A percentile compares a stretch with the other conserved stretches of the same genome.
These are phyloP conservation scores for Morpho achilles DNA, from an alignment of 2,888 invertebrate genomes.

Conservation along the genomic window DNA sequence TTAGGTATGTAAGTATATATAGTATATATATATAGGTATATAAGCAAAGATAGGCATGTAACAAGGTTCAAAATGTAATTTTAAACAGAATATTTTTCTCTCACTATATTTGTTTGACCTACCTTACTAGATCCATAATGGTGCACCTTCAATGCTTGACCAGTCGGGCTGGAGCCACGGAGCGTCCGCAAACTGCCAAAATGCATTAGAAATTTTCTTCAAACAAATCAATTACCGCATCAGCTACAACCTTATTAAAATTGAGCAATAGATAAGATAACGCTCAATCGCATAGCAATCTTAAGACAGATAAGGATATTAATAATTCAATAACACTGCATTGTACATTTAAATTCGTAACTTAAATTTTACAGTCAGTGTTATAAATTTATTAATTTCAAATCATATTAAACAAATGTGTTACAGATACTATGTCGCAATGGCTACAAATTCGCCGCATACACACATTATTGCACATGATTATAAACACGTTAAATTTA, in stretches of 20 bases:
- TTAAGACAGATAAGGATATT: neutral
- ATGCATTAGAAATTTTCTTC: constrained; percentile 28
- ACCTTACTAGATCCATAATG: constrained; percentile 3
- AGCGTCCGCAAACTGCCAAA: constrained; percentile 30
- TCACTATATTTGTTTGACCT: constrained; percentile 8
- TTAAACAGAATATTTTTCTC: constrained; percentile 9
- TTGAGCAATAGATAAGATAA: neutral
- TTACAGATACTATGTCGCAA: constrained; percentile 3
- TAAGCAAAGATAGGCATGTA: neutral
- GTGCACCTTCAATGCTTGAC: neutral
- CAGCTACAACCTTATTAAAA: neutral
- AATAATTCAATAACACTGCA: constrained; percentile 3
- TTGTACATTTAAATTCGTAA: neutral
- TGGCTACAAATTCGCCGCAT: constrained; percentile 1
- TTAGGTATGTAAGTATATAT: too few species aligned
- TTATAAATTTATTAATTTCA: neutral
- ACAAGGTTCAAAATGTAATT: neutral
- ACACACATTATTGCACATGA: neutral
- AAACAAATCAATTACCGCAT: constrained; percentile 9
- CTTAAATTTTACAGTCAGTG: neutral
- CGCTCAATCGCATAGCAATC: constrained; percentile 6
- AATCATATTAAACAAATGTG: neutral
- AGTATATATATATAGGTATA: too few species aligned
- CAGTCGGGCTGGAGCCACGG: constrained; percentile 3
- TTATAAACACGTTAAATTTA: neutral